Evolutionary conservation across 1,140 invertebrate species (phyloP).

Genomic region (Penaeus chinensis): DNA sequence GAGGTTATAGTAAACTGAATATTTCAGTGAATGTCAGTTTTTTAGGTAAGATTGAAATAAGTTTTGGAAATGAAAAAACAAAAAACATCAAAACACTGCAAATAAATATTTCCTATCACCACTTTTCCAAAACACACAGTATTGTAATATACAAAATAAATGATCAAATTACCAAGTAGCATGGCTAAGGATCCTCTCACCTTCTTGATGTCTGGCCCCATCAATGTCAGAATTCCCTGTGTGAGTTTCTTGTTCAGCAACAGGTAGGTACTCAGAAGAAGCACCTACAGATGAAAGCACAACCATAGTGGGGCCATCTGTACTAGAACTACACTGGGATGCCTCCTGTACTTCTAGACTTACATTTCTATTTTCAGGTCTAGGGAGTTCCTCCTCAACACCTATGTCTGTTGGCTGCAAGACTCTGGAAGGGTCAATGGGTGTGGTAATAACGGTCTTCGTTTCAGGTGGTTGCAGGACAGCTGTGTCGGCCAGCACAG

Average conservation of each 20-base stretch:
- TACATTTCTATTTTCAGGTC: not conserved
- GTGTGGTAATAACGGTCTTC: constrained; percentile 18
- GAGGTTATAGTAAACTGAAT: too few relatives aligned
- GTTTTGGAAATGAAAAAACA: too few relatives aligned
- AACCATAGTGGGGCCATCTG: constrained; percentile 41
- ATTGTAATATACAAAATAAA: too few relatives aligned
- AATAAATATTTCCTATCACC: too few relatives aligned
- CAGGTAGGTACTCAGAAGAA: constrained; percentile 40
- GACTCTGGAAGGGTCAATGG: constrained; percentile 21
- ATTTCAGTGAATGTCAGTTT: too few relatives aligned
- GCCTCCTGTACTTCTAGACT: not conserved
- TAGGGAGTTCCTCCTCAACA: constrained; percentile 1
- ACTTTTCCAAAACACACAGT: too few relatives aligned
- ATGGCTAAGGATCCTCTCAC: constrained; percentile 46
- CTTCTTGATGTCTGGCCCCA: constrained; percentile 22
- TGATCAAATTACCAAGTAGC: constrained; percentile 30
- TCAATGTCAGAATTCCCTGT: constrained; percentile 32
- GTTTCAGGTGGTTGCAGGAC: constrained; percentile 41
- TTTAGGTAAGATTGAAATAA: too few relatives aligned
- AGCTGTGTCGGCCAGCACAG: constrained; percentile 16
- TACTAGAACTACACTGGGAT: constrained; percentile 8
- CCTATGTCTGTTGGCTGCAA: constrained; percentile 37
- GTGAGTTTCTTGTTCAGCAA: not conserved
- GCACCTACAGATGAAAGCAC: constrained; percentile 33
- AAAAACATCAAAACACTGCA: too few relatives aligned